Conservation (phyloP, 2,888 invertebrate species). For the Elysia crispata region DNA sequence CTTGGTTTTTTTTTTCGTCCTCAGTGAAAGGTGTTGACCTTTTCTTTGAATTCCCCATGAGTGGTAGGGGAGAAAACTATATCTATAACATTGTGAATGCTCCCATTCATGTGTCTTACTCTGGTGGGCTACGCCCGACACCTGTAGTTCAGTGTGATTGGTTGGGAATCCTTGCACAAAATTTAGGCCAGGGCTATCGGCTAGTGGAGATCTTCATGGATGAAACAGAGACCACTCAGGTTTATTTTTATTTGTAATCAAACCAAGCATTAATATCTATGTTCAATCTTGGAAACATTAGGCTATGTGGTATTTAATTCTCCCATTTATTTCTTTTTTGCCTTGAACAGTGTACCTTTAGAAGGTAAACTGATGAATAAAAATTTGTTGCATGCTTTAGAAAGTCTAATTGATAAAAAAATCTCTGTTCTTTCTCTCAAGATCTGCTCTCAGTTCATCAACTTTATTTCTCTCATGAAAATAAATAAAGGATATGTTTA, state of each 20-base stretch:
- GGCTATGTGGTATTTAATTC: too few relatives aligned
- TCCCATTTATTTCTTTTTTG: too few relatives aligned
- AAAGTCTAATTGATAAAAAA: too few relatives aligned
- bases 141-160: slow-evolving; percentile 62
- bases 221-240: slow-evolving; percentile 42
- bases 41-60: slow-evolving; percentile 70
- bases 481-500: too few relatives aligned
- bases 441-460: too few relatives aligned
- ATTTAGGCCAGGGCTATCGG: slow-evolving; percentile 70
- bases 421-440: too few relatives aligned
- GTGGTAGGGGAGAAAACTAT: slow-evolving; percentile 58
- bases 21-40: slow-evolving; percentile 71
- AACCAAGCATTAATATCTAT: too few relatives aligned
- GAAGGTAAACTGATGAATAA: too few relatives aligned
- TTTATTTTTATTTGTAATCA: slow-evolving; percentile 20
- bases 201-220: slow-evolving; percentile 73
- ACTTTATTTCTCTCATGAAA: too few relatives aligned
- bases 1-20: slow-evolving; percentile 40
- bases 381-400: too few relatives aligned
- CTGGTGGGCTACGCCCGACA: slow-evolving; percentile 16
- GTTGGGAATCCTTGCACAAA: slow-evolving; percentile 62
- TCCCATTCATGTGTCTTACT: slow-evolving; percentile 55
- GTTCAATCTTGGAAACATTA: too few relatives aligned
- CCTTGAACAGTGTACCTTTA: too few relatives aligned
- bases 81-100: slow-evolving; percentile 64